Base-by-base conservation (phyloP, 2,797 vertebrate species). In the Amphiprion clarkii region DNA sequence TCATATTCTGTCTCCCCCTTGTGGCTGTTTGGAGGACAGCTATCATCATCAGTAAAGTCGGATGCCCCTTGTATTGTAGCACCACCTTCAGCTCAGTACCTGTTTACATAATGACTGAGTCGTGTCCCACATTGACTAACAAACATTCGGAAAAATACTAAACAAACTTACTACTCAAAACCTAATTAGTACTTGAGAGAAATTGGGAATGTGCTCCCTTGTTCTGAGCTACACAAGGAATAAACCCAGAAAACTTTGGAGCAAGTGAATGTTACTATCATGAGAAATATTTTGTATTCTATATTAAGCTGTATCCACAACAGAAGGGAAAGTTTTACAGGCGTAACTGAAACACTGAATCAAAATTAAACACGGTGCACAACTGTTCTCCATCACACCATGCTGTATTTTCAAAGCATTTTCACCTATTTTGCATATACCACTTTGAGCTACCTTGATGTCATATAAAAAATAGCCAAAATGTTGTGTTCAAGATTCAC, bases 1-100 rank as follows among this genome's bases (percentile, higher is more conserved):
- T 60, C 57, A 49, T 33, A 12, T 54, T 66, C 19, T 84, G 87
- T 85, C 87, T 87, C 93, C 88, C 63, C 17, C 90, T 84, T 23
- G 85, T 91, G 89, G 77, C 9, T 48, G 9, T 14, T 75, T 68
- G 21, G 11, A 53, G 54, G 33, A 78, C 8, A 44, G 33, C 29
- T 6, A 1, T 16, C 12, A 55, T 27, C 13, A 25, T n/a, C 8
- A 69, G 6, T 56, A 66, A 67, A 58, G 79, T 33, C 27, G 53
- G 25, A 54, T 4, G 4, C 21, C 33, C 17, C 2, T 48, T 29
- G n/a, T 23, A 7, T 5, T 52, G 42, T 23, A 48, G 59, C 70
- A 42, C 33, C 54, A 66, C 19, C 31, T 51, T 59, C 39, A 57
- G 16, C 31, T 55, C 29, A 49, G 3, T 36, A 14, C 63, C 27